phyloP scores from a whole-genome alignment of 64 coral and sea anemone species.

The Catalaphyllia jardinei region DNA sequence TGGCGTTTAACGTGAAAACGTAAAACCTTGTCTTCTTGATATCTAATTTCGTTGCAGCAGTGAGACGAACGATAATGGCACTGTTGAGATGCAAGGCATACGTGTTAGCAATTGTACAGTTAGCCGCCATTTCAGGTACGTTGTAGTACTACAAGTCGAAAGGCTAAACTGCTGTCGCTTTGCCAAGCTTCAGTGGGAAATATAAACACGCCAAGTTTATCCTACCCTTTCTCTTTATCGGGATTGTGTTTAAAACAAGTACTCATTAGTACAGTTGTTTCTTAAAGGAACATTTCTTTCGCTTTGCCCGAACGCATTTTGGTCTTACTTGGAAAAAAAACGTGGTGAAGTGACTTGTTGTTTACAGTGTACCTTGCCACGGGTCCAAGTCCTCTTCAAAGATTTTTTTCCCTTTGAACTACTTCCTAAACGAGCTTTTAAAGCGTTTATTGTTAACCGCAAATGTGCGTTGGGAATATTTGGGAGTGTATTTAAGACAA shows the following conservation, averaged over 20 bases:
- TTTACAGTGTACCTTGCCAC: constrained; percentile 13
- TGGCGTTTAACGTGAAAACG: constrained; percentile 3
- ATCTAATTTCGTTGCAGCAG: neutral
- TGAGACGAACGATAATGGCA: constrained; percentile 22
- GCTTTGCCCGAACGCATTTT: neutral
- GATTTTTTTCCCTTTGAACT: neutral
- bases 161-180: neutral
- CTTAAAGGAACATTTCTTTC: neutral
- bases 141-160: neutral
- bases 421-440: constrained; percentile 18
- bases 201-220: constrained; percentile 1
- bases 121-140: constrained; percentile 39
- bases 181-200: neutral
- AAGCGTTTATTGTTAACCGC: constrained; percentile 7
- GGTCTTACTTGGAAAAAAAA: neutral
- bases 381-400: neutral
- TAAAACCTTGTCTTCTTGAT: constrained; percentile 1
- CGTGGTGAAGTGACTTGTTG: neutral
- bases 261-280: neutral
- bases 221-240: neutral
- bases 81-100: constrained; percentile 3
- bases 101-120: constrained; percentile 20
- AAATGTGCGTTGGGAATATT: neutral
- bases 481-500: neutral
- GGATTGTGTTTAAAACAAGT: neutral